phyloP scores from a whole-genome alignment of 23 tunicate species.

The Ciona savignyi region DNA sequence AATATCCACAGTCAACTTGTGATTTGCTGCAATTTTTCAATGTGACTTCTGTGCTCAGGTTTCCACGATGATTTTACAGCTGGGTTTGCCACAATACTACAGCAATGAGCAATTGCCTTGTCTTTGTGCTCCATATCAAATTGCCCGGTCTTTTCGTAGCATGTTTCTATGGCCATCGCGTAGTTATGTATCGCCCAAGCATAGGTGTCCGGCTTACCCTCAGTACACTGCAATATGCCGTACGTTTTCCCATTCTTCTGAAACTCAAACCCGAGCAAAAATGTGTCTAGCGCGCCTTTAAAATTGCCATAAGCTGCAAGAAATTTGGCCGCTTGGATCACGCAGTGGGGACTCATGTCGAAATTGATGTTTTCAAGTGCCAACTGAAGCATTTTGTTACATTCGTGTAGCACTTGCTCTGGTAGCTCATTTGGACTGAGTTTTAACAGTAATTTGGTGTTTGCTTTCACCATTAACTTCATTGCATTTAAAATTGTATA shows the following conservation, averaged over 20 bases:
- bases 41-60: too few species aligned
- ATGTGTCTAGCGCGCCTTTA: constrained; percentile 34
- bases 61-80: too few species aligned
- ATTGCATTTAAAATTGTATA: constrained; percentile 44
- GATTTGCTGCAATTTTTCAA: too few species aligned
- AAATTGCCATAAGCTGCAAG: constrained; percentile 41
- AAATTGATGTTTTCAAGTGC: constrained; percentile 33
- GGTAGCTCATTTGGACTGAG: not conserved
- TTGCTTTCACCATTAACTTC: constrained; percentile 51
- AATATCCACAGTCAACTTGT: too few species aligned
- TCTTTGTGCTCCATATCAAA: not conserved
- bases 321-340: constrained; percentile 58
- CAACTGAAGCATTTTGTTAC: constrained; percentile 19
- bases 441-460: constrained; percentile 27
- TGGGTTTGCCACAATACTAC: too few species aligned
- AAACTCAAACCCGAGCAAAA: constrained; percentile 15
- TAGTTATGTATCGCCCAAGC: constrained; percentile 72
- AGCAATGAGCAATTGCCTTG: not conserved
- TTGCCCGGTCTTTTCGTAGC: not conserved
- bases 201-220: constrained; percentile 26
- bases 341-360: constrained; percentile 35
- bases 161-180: constrained; percentile 24
- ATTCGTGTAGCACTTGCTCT: constrained; percentile 1
- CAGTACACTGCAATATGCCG: not conserved
- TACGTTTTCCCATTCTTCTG: constrained; percentile 2